A percentile compares a stretch with the other conserved stretches of the same genome.
Conservation (phyloP, 2,113 vertebrate genomes). For the Sinocyclocheilus maitianheensis region DNA sequence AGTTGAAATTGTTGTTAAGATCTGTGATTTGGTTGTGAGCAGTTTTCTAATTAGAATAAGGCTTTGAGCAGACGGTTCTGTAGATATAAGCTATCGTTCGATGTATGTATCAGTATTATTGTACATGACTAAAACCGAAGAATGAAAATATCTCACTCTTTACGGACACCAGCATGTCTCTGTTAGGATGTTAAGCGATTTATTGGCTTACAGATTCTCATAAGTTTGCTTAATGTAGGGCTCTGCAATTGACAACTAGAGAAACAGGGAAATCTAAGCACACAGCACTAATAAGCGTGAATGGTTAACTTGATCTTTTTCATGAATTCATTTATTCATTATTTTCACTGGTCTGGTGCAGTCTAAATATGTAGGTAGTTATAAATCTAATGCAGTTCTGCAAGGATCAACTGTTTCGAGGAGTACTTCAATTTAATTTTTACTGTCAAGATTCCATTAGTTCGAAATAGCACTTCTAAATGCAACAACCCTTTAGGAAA, state of each 20-base stretch:
- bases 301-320: neutral
- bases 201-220: neutral
- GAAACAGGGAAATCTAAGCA: neutral
- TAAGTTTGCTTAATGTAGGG: neutral
- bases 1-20: neutral
- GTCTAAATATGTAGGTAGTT: constrained; percentile 10
- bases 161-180: constrained; percentile 24
- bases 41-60: neutral
- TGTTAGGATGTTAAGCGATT: constrained; percentile 20
- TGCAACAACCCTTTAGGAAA: constrained; percentile 3
- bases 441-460: neutral
- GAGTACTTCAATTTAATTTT: neutral
- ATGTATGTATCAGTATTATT: constrained; percentile 2
- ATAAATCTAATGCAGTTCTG: neutral
- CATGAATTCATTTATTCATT: neutral
- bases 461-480: neutral
- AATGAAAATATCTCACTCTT: constrained; percentile 2
- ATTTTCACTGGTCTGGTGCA: neutral
- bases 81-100: neutral
- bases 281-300: neutral
- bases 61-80: neutral
- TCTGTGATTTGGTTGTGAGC: constrained; percentile 25
- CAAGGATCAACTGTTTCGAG: neutral
- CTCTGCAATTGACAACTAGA: neutral
- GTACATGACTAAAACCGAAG: neutral